Percentiles rank a stretch among this genome's conserved stretches.
These are phyloP conservation scores for Crambe crambe DNA, from an alignment of 37 sponge, comb jelly and placozoan species.

Conservation along the genomic window DNA sequence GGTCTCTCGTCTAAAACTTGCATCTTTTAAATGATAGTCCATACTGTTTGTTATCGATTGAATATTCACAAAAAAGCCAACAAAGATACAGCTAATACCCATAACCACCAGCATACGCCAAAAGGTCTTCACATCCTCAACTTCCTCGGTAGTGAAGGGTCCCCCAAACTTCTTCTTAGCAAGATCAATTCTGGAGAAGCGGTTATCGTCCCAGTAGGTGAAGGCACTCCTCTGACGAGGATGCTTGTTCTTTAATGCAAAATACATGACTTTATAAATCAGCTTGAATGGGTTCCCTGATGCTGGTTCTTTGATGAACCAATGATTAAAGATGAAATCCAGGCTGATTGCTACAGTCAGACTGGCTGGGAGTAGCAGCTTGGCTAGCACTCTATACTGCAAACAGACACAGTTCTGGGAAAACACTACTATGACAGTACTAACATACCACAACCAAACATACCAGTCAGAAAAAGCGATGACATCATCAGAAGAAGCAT, in stretches of 20 bases:
- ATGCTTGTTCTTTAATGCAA: slow-evolving; percentile 1
- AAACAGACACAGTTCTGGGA: background rate
- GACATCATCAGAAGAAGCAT: background rate
- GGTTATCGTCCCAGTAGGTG: background rate
- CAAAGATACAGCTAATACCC: background rate
- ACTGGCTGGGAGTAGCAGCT: background rate
- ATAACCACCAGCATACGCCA: background rate
- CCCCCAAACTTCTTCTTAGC: too few relatives aligned
- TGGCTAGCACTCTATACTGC: background rate
- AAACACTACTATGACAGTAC: background rate
- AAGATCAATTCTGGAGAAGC: slow-evolving; percentile 2
- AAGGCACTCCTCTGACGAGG: slow-evolving; percentile 11
- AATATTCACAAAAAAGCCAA: background rate
- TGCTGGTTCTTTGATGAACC: background rate
- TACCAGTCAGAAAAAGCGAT: background rate
- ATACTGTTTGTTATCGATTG: background rate
- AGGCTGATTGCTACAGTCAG: background rate
- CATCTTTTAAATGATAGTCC: background rate
- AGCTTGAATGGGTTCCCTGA: background rate
- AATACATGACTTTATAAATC: background rate
- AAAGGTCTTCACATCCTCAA: background rate
- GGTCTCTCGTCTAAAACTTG: background rate
- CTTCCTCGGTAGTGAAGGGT: background rate
- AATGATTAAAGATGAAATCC: background rate
- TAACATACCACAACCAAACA: background rate